Conservation (phyloP, 92 coral and sea anemone genomes). For the Micromussa lordhowensis region DNA sequence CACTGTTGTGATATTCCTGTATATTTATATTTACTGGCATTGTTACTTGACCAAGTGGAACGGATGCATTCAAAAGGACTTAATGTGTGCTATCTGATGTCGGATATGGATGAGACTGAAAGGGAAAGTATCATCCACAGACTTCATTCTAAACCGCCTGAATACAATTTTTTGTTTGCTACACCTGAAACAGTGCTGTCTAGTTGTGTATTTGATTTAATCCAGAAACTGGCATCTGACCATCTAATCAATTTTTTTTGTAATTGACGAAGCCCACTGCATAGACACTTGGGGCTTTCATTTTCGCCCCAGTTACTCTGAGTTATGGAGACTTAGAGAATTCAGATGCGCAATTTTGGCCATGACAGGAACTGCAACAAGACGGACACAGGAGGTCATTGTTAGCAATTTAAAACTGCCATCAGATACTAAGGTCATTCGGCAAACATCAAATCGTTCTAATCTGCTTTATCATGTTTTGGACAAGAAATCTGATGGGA, state of each 20-base stretch:
- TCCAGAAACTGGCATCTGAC: slow-evolving; percentile 13
- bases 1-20: slow-evolving; percentile 60
- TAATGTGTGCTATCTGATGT: slow-evolving; percentile 66
- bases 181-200: no score
- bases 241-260: slow-evolving; percentile 43
- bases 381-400: slow-evolving; percentile 54
- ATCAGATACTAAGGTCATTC: slow-evolving; percentile 27
- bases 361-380: slow-evolving; percentile 65
- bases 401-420: slow-evolving; percentile 26
- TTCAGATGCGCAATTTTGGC: slow-evolving; percentile 41
- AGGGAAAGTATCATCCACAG: slow-evolving; percentile 45
- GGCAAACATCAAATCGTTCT: slow-evolving; percentile 41
- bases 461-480: slow-evolving; percentile 52
- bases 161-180: no score
- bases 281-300: slow-evolving; percentile 74
- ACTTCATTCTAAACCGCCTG: slow-evolving; percentile 39
- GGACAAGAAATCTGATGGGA: slow-evolving; percentile 61
- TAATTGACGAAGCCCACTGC: slow-evolving; percentile 70
- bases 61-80: slow-evolving; percentile 43
- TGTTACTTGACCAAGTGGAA: slow-evolving; percentile 68
- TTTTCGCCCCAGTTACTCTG: slow-evolving; percentile 65
- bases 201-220: slow-evolving; percentile 9
- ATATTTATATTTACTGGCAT: no score
- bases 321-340: slow-evolving; percentile 27
- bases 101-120: slow-evolving; percentile 46